Conservation (phyloP, 1,140 invertebrate species). For the Drosophila orosa region DNA sequence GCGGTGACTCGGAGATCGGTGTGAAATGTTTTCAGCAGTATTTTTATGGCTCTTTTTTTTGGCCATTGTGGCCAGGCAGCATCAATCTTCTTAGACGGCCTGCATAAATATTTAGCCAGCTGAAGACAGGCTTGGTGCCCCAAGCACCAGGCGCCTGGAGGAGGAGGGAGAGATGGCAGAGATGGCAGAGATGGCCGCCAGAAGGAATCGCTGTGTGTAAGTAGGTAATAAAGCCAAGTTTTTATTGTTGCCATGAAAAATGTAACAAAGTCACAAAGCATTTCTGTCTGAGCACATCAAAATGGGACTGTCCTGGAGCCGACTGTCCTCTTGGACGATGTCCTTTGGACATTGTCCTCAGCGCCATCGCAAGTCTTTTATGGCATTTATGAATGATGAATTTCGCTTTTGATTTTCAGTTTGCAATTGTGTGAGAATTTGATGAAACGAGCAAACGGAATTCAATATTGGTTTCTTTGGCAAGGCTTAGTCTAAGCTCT, state of each 20-base stretch:
- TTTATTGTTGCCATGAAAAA: slow-evolving; percentile 79
- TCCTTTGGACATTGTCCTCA: slow-evolving; percentile 32
- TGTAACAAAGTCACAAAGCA: slow-evolving; percentile 81
- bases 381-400: slow-evolving; percentile 76
- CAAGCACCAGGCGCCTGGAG: neutral
- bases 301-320: slow-evolving; percentile 35
- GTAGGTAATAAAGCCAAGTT: slow-evolving; percentile 77
- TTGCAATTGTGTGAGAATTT: slow-evolving; percentile 64
- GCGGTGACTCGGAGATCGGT: slow-evolving; percentile 47
- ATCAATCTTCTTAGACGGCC: slow-evolving; percentile 70
- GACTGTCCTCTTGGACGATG: slow-evolving; percentile 44
- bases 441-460: slow-evolving; percentile 58
- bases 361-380: slow-evolving; percentile 35
- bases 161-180: neutral
- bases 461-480: slow-evolving; percentile 35
- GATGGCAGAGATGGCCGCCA: neutral
- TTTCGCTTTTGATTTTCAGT: slow-evolving; percentile 68
- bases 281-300: slow-evolving; percentile 70
- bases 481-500: slow-evolving; percentile 32
- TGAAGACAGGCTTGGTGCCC: slow-evolving; percentile 30
- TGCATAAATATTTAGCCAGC: slow-evolving; percentile 75
- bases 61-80: slow-evolving; percentile 60
- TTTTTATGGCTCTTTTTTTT: slow-evolving; percentile 45
- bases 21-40: slow-evolving; percentile 58
- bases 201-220: slow-evolving; percentile 62